Conservation (phyloP, 1,140 invertebrate species). For the Polyergus mexicanus region DNA sequence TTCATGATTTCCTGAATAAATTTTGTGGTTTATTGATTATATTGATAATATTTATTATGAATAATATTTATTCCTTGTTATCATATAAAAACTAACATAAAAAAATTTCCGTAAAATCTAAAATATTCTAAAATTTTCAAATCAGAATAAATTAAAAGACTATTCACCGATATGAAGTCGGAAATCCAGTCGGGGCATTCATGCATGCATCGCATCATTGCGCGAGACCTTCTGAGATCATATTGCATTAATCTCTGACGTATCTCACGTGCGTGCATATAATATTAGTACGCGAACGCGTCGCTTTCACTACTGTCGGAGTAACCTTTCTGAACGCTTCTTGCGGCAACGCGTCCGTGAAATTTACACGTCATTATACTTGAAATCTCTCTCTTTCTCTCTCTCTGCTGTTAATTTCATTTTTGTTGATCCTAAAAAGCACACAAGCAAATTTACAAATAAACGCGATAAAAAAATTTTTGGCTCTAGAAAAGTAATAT, state of each 20-base stretch:
- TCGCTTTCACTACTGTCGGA: conserved; percentile 76
- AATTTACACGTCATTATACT: conserved; percentile 48
- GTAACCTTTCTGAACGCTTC: conserved; percentile 61
- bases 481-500: neutral
- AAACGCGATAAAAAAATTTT: neutral
- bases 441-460: neutral
- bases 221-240: conserved; percentile 20
- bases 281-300: conserved; percentile 60
- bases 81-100: neutral
- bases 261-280: conserved; percentile 60
- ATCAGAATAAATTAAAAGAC: neutral
- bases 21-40: neutral
- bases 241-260: conserved; percentile 27
- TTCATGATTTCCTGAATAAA: no score
- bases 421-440: conserved; percentile 34
- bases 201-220: conserved; percentile 8
- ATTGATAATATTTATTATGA: neutral
- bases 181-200: neutral
- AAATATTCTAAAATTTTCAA: neutral
- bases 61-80: neutral
- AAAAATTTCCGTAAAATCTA: no score
- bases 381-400: neutral
- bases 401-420: conserved; percentile 29
- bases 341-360: conserved; percentile 47
- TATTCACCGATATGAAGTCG: neutral